Evolutionary conservation across 1,140 invertebrate genomes (phyloP).

Genomic region (Sinonovacula constricta): DNA sequence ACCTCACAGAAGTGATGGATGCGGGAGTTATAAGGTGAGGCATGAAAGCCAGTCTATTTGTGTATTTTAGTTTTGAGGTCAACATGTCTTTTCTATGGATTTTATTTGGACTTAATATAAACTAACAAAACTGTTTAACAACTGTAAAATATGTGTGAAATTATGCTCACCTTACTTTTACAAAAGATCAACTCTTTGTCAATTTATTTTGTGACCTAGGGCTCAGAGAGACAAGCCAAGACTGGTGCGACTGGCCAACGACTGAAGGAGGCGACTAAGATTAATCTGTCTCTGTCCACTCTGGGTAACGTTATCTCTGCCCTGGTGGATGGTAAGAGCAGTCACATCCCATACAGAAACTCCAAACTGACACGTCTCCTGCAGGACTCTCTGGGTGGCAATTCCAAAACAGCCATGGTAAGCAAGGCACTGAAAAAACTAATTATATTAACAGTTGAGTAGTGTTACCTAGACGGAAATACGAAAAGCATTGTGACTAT

Average conservation of each 20-base stretch:
- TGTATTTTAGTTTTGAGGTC: no score
- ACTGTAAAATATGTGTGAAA: no score
- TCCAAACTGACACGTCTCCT: slow-evolving; percentile 79
- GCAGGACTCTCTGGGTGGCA: slow-evolving; percentile 91
- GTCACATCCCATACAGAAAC: slow-evolving; percentile 80
- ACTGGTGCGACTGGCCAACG: slow-evolving; percentile 94
- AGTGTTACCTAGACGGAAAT: no score
- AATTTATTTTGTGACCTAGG: slow-evolving; percentile 76
- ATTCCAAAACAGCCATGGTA: slow-evolving; percentile 95
- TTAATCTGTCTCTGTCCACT: slow-evolving; percentile 96
- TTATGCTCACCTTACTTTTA: no score
- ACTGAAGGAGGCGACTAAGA: slow-evolving; percentile 94
- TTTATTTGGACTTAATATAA: no score
- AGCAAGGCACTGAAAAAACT: slow-evolving; percentile 6
- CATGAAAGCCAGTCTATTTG: no score
- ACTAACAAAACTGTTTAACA: no score
- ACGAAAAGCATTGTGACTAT: no score
- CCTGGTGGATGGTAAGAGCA: slow-evolving; percentile 83
- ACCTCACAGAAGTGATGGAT: no score
- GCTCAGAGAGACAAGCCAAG: slow-evolving; percentile 96
- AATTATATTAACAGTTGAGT: no score
- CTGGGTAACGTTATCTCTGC: slow-evolving; percentile 98
- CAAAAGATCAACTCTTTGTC: background rate
- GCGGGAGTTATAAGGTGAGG: no score
- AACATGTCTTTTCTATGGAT: no score